Conservation (phyloP, 35 echinoderm and acorn worm species). For the Heliocidaris erythrogramma region DNA sequence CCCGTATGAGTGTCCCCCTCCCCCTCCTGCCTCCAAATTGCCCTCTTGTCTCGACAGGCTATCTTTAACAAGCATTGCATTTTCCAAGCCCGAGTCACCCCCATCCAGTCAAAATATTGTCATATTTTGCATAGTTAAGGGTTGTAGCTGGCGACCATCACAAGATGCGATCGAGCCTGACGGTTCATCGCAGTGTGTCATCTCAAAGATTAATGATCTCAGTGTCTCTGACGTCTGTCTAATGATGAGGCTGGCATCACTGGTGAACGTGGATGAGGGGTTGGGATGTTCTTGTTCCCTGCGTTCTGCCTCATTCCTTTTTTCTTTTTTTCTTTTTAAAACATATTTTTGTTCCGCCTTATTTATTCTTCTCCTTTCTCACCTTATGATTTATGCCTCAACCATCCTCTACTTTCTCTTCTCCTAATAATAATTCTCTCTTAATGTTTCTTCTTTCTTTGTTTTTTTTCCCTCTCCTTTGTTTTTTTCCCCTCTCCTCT, state of each 20-base stretch:
- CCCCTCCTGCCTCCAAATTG: not conserved
- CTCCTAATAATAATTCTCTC: too few relatives aligned
- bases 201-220: not conserved
- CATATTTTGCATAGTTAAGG: slow-evolving; percentile 30
- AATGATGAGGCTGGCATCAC: not conserved
- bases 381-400: not conserved
- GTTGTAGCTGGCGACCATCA: not conserved
- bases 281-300: not conserved
- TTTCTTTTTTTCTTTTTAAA: not conserved
- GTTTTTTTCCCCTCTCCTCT: too few relatives aligned
- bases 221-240: not conserved
- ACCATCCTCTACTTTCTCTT: too few relatives aligned
- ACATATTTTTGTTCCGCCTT: not conserved
- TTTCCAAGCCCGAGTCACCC: not conserved
- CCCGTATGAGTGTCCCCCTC: not conserved
- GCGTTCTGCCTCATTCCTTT: not conserved
- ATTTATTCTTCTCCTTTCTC: not conserved
- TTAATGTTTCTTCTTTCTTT: too few relatives aligned
- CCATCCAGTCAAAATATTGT: slow-evolving; percentile 34
- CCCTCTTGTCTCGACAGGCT: not conserved
- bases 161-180: not conserved
- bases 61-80: slow-evolving; percentile 1
- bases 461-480: too few relatives aligned
- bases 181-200: not conserved
- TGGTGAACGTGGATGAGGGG: not conserved